Evolutionary conservation across 2,797 vertebrate species (phyloP).

Genomic region (Alauda arvensis): DNA sequence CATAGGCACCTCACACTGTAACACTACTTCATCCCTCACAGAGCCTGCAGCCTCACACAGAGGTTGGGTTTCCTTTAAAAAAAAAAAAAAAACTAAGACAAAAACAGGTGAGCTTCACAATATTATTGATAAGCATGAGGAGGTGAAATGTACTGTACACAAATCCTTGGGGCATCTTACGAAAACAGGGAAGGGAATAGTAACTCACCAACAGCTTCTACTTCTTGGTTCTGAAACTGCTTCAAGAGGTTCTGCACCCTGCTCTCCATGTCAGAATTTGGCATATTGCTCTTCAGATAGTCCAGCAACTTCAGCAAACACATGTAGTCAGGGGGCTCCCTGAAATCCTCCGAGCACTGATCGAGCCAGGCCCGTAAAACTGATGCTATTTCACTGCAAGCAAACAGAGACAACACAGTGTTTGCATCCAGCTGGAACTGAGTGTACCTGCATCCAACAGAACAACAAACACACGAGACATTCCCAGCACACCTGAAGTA

Average conservation of each 20-base stretch:
- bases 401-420: not conserved
- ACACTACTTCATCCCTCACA: not conserved
- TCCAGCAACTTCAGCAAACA: constrained; percentile 82
- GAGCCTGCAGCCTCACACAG: not conserved
- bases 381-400: constrained; percentile 83
- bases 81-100: not conserved
- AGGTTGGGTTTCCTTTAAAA: not conserved
- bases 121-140: not conserved
- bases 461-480: not conserved
- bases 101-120: not conserved
- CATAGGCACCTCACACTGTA: not conserved
- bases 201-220: constrained; percentile 77
- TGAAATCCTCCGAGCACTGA: constrained; percentile 93
- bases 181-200: not conserved
- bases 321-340: constrained; percentile 82
- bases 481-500: not conserved
- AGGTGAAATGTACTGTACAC: not conserved
- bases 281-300: constrained; percentile 82
- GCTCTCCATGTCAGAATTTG: constrained; percentile 83
- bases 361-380: constrained; percentile 91
- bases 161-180: not conserved
- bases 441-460: not conserved
- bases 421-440: not conserved
- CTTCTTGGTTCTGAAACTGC: constrained; percentile 84
- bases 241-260: constrained; percentile 84